These are phyloP conservation scores for Carposina sasakii DNA, from an alignment of 1,140 invertebrate species.

Conservation along the genomic window DNA sequence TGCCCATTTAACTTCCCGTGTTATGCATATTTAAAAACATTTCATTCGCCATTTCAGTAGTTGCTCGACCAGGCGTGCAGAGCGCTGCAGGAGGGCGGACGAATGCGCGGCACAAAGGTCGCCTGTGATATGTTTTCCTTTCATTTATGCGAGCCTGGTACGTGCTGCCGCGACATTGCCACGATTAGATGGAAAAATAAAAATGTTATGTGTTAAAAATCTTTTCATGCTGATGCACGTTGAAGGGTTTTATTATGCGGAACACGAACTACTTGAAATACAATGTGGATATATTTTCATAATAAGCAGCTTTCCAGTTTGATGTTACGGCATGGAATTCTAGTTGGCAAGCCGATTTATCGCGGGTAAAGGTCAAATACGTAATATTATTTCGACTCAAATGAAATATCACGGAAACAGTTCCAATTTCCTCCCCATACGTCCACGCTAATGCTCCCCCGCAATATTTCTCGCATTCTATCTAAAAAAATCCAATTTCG, in stretches of 20 bases:
- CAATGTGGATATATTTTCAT: too few relatives aligned
- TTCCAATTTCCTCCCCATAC: conserved; percentile 7
- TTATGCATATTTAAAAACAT: conserved; percentile 43
- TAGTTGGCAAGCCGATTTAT: too few relatives aligned
- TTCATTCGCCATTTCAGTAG: conserved; percentile 44
- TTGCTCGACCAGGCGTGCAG: conserved; percentile 36
- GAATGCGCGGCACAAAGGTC: conserved; percentile 48
- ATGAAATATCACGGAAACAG: too few relatives aligned
- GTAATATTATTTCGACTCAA: too few relatives aligned
- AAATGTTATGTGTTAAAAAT: conserved; percentile 8
- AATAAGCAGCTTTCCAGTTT: too few relatives aligned
- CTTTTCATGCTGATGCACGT: conserved; percentile 19
- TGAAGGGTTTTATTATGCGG: too few relatives aligned
- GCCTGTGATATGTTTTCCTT: conserved; percentile 40
- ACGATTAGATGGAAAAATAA: conserved; percentile 18
- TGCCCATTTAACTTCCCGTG: conserved; percentile 31
- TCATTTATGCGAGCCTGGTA: conserved; percentile 44
- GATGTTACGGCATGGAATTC: too few relatives aligned
- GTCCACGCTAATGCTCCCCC: conserved; percentile 24
- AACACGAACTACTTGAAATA: too few relatives aligned
- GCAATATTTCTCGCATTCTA: conserved; percentile 43
- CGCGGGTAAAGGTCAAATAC: too few relatives aligned
- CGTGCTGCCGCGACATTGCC: conserved; percentile 22
- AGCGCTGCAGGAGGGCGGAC: conserved; percentile 37
- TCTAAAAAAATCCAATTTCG: conserved; percentile 66